Conservation (phyloP, 2,888 invertebrate genomes). For the Zeuzera pyrina region DNA sequence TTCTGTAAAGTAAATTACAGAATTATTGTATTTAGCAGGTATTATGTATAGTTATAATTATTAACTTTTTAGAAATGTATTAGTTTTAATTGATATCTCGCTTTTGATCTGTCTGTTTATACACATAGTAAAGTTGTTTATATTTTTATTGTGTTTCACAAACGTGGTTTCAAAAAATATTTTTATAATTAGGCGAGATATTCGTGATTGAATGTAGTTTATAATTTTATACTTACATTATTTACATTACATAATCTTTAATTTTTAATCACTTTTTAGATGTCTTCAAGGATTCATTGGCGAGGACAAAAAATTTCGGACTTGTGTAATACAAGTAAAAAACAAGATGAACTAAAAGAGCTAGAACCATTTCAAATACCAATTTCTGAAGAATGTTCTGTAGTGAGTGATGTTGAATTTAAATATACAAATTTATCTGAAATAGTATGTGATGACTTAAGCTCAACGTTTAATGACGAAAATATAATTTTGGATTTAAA, state of each 20-base stretch:
- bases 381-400: constrained; percentile 8
- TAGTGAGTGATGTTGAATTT: constrained; percentile 7
- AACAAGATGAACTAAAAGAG: constrained; percentile 6
- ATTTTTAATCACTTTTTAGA: constrained; percentile 7
- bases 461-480: constrained; percentile 3
- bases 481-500: no score
- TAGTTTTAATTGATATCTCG: no score
- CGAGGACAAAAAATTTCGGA: constrained; percentile 9
- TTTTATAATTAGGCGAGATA: no score
- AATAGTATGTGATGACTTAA: constrained; percentile 7
- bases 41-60: no score
- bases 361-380: constrained; percentile 7
- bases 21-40: not conserved
- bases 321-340: constrained; percentile 8
- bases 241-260: constrained; percentile 4
- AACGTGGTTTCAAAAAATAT: no score
- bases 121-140: no score
- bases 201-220: constrained; percentile 3
- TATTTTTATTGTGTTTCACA: no score
- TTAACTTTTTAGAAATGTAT: no score
- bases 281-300: constrained; percentile 9
- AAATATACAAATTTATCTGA: constrained; percentile 6
- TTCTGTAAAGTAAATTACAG: constrained; percentile 1
- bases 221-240: not conserved
- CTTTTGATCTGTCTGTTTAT: no score